Evolutionary conservation across 2,797 vertebrate genomes (phyloP).

Genomic region (Cossypha heuglini): DNA sequence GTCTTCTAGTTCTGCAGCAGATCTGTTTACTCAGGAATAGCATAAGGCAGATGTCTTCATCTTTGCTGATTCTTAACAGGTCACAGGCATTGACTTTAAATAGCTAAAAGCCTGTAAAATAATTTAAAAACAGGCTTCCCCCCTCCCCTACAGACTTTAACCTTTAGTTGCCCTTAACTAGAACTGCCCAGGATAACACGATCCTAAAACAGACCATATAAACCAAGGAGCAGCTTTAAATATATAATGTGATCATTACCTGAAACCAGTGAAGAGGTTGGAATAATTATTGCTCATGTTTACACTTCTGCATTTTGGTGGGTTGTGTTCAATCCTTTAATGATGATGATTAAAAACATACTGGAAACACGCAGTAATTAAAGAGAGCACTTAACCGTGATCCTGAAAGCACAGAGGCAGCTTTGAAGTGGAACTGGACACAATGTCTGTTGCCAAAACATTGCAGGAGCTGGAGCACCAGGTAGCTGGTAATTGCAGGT

Average conservation of each 20-base stretch:
- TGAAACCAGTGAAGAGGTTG: constrained; percentile 11
- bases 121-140: neutral
- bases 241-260: neutral
- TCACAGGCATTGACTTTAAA: constrained; percentile 17
- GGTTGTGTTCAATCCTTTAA: constrained; percentile 6
- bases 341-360: constrained; percentile 43
- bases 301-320: neutral
- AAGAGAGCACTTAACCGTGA: neutral
- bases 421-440: constrained; percentile 49
- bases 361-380: constrained; percentile 18
- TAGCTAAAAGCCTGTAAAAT: constrained; percentile 40
- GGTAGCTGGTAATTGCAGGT: neutral
- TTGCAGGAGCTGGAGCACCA: neutral
- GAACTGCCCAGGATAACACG: neutral
- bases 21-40: constrained; percentile 18
- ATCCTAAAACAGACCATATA: neutral
- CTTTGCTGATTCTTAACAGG: constrained; percentile 26
- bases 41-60: constrained; percentile 40
- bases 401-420: neutral
- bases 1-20: neutral
- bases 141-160: neutral
- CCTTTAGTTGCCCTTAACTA: neutral
- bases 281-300: constrained; percentile 32
- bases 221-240: neutral
- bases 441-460: neutral